A percentile compares a stretch with the other conserved stretches of the same genome.
Evolutionary conservation across 2,888 invertebrate genomes (phyloP).

Genomic region (Lithophane semibrunnea): DNA sequence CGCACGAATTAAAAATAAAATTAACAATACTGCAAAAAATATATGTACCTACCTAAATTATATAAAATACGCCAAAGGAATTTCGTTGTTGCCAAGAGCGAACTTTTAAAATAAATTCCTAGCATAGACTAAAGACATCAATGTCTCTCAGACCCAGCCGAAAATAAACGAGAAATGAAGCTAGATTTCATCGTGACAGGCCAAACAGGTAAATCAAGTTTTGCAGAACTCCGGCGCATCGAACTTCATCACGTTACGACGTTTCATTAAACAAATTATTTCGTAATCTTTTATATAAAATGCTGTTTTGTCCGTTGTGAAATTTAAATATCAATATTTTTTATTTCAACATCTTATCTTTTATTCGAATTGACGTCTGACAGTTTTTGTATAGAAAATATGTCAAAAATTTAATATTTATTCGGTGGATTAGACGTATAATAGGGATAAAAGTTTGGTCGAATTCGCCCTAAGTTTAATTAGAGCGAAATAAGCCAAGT

Average conservation of each 20-base stretch:
- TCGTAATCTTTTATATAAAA: conserved; percentile 49
- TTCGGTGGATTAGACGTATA: too few species aligned
- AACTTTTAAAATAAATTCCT: conserved; percentile 36
- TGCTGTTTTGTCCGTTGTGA: conserved; percentile 8
- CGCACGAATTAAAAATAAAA: conserved; percentile 20
- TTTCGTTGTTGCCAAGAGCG: neutral
- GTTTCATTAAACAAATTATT: conserved; percentile 61
- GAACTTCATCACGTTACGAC: conserved; percentile 70
- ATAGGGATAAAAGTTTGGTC: too few species aligned
- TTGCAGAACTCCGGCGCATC: conserved; percentile 76
- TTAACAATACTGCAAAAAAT: neutral
- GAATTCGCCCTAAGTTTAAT: neutral
- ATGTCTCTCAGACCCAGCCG: conserved; percentile 47
- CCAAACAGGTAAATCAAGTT: conserved; percentile 82
- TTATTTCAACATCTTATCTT: neutral
- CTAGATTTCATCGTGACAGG: conserved; percentile 72
- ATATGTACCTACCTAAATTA: too few species aligned
- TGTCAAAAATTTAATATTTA: too few species aligned
- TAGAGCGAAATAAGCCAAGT: neutral
- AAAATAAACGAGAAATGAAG: conserved; percentile 65
- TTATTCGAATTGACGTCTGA: too few species aligned
- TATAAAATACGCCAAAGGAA: neutral
- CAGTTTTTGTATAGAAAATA: too few species aligned
- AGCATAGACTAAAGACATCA: conserved; percentile 25
- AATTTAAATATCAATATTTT: neutral